Conservation (phyloP, 2,797 vertebrate genomes). For the Zalophus californianus region DNA sequence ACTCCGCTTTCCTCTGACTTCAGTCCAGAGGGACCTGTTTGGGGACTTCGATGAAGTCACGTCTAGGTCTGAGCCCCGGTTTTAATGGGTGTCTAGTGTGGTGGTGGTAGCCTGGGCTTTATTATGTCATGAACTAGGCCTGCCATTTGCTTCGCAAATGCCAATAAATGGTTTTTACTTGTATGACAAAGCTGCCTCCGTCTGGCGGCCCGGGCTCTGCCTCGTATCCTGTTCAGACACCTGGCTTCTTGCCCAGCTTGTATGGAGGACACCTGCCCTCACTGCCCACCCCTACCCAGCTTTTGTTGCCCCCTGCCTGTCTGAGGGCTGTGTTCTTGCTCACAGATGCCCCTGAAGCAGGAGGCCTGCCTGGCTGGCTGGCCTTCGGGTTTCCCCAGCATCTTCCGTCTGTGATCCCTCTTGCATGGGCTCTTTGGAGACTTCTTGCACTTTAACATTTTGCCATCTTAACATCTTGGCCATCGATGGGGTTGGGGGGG, state of each 20-base stretch:
- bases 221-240: background rate
- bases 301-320: background rate
- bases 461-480: rapidly evolving
- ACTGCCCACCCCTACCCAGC: background rate
- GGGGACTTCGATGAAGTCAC: background rate
- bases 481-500: background rate
- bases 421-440: background rate
- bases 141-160: background rate
- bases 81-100: background rate
- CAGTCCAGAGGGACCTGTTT: background rate
- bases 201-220: background rate
- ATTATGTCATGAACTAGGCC: background rate
- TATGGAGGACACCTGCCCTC: background rate
- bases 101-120: background rate
- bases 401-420: background rate
- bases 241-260: background rate
- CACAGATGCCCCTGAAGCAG: background rate
- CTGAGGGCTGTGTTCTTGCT: background rate
- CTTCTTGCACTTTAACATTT: background rate
- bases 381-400: background rate
- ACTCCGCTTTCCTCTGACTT: background rate
- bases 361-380: background rate
- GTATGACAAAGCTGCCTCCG: background rate
- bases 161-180: rapidly evolving
- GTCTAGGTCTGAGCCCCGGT: background rate